These are phyloP conservation scores for Drosophila asahinai DNA, from an alignment of 1,140 invertebrate genomes.

Conservation along the genomic window DNA sequence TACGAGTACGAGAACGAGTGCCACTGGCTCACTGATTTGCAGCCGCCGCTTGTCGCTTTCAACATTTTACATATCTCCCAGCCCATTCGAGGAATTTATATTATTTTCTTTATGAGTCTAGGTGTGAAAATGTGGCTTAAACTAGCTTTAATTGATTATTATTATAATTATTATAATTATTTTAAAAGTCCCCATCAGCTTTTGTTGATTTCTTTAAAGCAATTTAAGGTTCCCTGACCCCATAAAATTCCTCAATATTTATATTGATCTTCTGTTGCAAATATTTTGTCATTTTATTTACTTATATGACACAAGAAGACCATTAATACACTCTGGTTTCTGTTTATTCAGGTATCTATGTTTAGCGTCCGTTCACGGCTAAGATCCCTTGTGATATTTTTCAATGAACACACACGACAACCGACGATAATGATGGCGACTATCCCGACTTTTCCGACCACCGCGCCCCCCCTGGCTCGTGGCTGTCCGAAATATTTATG, in stretches of 20 bases:
- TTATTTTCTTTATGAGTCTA: slow-evolving; percentile 15
- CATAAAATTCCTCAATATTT: background rate
- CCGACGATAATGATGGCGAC: background rate
- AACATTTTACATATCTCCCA: slow-evolving; percentile 30
- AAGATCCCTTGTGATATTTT: slow-evolving; percentile 58
- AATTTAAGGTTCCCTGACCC: background rate
- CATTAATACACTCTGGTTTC: slow-evolving; percentile 22
- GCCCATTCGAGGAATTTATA: no score
- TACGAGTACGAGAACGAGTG: slow-evolving; percentile 16
- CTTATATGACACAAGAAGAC: background rate
- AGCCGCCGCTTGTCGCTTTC: slow-evolving; percentile 28
- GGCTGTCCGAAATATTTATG: slow-evolving; percentile 50
- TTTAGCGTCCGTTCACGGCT: slow-evolving; percentile 42
- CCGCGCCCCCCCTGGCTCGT: background rate
- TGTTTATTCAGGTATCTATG: slow-evolving; percentile 49
- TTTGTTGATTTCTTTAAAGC: background rate
- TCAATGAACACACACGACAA: slow-evolving; percentile 27
- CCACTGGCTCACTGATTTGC: slow-evolving; percentile 41
- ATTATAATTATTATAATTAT: no score
- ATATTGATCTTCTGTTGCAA: no score
- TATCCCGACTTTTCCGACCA: background rate
- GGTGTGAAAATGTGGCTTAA: slow-evolving; percentile 17
- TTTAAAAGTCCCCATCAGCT: background rate
- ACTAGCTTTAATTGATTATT: no score
- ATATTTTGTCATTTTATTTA: background rate